Conservation (phyloP, 2,888 invertebrate species). For the Tetramorium bicarinatum region DNA sequence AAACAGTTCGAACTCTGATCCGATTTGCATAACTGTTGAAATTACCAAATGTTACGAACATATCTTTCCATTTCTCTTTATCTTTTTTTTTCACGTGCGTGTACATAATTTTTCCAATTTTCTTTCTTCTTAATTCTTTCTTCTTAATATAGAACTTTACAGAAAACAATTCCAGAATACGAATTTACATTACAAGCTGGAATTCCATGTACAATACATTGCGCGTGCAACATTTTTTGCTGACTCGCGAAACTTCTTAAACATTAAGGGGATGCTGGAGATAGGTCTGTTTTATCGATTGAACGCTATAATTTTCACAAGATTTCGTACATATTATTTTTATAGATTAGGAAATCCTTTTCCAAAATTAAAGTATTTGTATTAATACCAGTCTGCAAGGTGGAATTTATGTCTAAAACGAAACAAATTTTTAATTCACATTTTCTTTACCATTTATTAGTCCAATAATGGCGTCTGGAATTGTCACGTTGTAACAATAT, state of each 20-base stretch:
- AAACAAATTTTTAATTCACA: too few species aligned
- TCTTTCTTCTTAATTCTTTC: neutral
- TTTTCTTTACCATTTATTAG: too few species aligned
- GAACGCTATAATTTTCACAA: too few species aligned
- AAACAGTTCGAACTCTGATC: neutral
- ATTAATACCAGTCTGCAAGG: too few species aligned
- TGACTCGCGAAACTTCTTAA: neutral
- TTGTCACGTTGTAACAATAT: too few species aligned
- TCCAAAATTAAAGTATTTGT: too few species aligned
- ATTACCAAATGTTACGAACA: neutral
- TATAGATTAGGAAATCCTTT: too few species aligned
- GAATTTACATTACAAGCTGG: neutral
- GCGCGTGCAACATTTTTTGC: neutral
- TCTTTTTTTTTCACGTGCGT: neutral
- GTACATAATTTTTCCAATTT: neutral
- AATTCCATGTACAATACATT: neutral
- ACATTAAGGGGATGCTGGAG: too few species aligned
- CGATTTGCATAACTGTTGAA: neutral
- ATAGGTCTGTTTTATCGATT: too few species aligned
- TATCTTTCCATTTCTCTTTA: neutral
- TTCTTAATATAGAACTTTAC: neutral
- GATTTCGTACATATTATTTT: too few species aligned
- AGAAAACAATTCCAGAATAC: neutral
- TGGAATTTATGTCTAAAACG: too few species aligned
- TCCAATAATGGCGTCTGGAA: too few species aligned